Base-by-base conservation (phyloP, 1,140 invertebrate genomes). In the Caenorhabditis inopinata region DNA sequence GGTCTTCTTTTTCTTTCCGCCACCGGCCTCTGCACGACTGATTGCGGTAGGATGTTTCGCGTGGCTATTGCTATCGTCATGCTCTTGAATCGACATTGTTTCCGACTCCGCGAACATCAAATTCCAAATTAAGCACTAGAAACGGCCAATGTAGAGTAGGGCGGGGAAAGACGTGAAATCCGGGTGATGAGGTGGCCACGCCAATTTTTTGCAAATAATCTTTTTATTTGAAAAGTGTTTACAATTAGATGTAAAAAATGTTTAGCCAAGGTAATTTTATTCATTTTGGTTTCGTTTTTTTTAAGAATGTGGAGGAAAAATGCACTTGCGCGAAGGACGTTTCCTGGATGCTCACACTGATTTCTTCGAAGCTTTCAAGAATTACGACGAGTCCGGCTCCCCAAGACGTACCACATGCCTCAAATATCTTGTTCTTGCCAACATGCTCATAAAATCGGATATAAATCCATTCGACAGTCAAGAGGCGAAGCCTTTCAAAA, bases 401-500 rank as follows among this genome's bases (percentile, higher is more conserved):
- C 95, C 96, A 46, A 91, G 97, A 81, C 91, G 97, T 84, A 99
- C 96, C 25, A 97, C 96, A 0, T 99, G 97, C 89, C 90, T 99
- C 14, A 99, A 99, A 90, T 99, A 99, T 90, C 92, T 99, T 82
- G 97, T 99, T 42, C 89, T 99, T 85, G 96, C 97, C 7, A 99
- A 98, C 90, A 99, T 99, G 97, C 87, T 92, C 51, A 91, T 92
- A 90, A 89, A 91, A 89, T 98, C 96, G n/a, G 96, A 95, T 23
- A 99, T 99, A 78, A 99, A 99, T 91, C 97, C 97, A 5, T 99
- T 99, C 90, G 97, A 99, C 90, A 98, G 96, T 1, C 97, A 99
- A 92, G 97, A 99, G 92, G 97, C 97, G 0, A 99, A 99, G 89
- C 96, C 97, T 0, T 99, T 99, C 87, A 81, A 81, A 90, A 98